phyloP scores from a whole-genome alignment of 1,140 invertebrate species.

The Sinella curviseta region DNA sequence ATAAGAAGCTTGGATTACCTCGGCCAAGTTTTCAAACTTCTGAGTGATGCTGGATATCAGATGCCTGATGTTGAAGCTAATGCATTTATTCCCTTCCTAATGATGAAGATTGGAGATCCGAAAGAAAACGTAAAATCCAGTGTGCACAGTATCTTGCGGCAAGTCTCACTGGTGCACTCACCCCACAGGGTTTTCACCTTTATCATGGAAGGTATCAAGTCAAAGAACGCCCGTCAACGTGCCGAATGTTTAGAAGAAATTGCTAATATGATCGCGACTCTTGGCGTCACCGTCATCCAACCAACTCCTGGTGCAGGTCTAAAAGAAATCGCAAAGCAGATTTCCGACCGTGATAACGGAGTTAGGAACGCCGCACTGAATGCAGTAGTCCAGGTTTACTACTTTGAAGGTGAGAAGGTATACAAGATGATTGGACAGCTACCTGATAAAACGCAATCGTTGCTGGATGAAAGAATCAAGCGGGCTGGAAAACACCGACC shows the following conservation, averaged over 20 bases:
- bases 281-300: constrained; percentile 81
- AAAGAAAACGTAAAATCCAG: constrained; percentile 91
- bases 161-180: constrained; percentile 82
- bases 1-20: constrained; percentile 92
- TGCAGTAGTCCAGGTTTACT: constrained; percentile 86
- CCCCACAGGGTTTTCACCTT: constrained; percentile 85
- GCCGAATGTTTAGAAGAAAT: constrained; percentile 94
- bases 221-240: constrained; percentile 93
- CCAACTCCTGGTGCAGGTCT: constrained; percentile 74
- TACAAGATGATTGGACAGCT: constrained; percentile 90
- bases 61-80: constrained; percentile 87
- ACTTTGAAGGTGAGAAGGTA: constrained; percentile 83
- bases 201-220: constrained; percentile 91
- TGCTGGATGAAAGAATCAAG: constrained; percentile 93
- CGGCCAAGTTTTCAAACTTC: constrained; percentile 73
- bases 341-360: constrained; percentile 92
- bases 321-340: constrained; percentile 90
- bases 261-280: constrained; percentile 79
- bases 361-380: constrained; percentile 94
- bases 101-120: constrained; percentile 92
- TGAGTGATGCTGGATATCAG: constrained; percentile 78
- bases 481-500: constrained; percentile 71
- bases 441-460: constrained; percentile 84
- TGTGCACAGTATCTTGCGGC: constrained; percentile 80
- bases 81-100: constrained; percentile 90